phyloP scores from a whole-genome alignment of 2,888 invertebrate species.

The Gandaritis pyraliata region DNA sequence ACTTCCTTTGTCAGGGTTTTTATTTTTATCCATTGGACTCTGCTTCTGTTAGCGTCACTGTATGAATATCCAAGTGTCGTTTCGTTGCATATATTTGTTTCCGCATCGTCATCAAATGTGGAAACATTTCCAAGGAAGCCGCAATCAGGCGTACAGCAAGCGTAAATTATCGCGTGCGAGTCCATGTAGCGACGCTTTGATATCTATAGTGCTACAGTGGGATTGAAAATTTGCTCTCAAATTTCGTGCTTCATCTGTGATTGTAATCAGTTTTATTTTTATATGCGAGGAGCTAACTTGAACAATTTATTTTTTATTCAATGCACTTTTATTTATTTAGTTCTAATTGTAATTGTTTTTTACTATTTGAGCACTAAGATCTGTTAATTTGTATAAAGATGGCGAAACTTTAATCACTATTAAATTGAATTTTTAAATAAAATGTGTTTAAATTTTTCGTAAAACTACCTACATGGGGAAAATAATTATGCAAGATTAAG shows the following conservation, averaged over 20 bases:
- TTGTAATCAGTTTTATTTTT: slow-evolving; percentile 73
- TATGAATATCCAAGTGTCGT: slow-evolving; percentile 5
- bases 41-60: slow-evolving; percentile 7
- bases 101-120: not conserved
- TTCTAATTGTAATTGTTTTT: slow-evolving; percentile 74
- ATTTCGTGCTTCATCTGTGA: slow-evolving; percentile 77
- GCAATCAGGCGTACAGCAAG: not conserved
- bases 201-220: not conserved
- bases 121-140: not conserved
- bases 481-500: not conserved
- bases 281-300: slow-evolving; percentile 70
- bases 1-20: slow-evolving; percentile 55
- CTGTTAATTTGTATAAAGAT: slow-evolving; percentile 82
- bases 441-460: slow-evolving; percentile 24
- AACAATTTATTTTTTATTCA: slow-evolving; percentile 73
- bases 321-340: slow-evolving; percentile 82
- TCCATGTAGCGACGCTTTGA: slow-evolving; percentile 8
- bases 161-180: slow-evolving; percentile 3
- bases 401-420: slow-evolving; percentile 68
- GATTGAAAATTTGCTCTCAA: slow-evolving; percentile 72
- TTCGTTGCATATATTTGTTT: slow-evolving; percentile 9
- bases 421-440: slow-evolving; percentile 66
- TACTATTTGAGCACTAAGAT: slow-evolving; percentile 81
- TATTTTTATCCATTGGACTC: slow-evolving; percentile 46
- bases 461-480: too few species aligned